Base-by-base conservation (phyloP, 2,113 vertebrate species). In the Hepsetus odoe region DNA sequence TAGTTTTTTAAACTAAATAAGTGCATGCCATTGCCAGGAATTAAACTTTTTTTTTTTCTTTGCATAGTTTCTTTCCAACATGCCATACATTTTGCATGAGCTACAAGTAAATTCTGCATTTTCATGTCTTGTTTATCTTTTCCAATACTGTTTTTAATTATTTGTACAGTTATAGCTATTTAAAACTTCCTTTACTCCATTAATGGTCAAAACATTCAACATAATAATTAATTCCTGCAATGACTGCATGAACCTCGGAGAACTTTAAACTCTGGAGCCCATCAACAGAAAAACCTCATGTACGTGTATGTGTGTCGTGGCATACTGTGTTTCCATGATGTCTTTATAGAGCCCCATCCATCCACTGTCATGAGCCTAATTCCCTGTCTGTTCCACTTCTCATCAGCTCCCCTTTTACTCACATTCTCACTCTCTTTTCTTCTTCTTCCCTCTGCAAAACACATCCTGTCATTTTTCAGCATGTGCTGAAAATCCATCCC, bases 401-500 rank as follows among this genome's bases (percentile, higher is more conserved):
- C 74, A 71, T 76, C 66, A 66, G 73, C 33, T 22, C n/a, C 18
- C 24, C 68, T 65, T 32, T 69, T 77, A 74, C 74, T 44, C n/a
- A 65, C 59, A 80, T 79, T 81, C 78, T 76, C 76, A 71, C 73
- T 82, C 72, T 70, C 72, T 49, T 75, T 76, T 79, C 58, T 64
- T 84, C 66, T 69, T 66, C 61, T 70, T 35, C 56, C 49, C 56
- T 55, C n/a, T 38, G 10, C 9, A 13, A 30, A 32, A 51, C 18
- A 42, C 20, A 33, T 70, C 44, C 24, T 64, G 28, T 70, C 32
- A 71, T 76, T 72, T 72, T 70, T 65, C 58, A 20, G 53, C 69
- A 56, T 33, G n/a, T n/a, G 58, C 33, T 79, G 30, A 16, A 18
- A 53, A 65, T 44, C 40, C 79, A 76, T 28, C 28, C 18, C 51